These are phyloP conservation scores for Cantharis rustica DNA, from an alignment of 2,888 invertebrate species.

Conservation along the genomic window DNA sequence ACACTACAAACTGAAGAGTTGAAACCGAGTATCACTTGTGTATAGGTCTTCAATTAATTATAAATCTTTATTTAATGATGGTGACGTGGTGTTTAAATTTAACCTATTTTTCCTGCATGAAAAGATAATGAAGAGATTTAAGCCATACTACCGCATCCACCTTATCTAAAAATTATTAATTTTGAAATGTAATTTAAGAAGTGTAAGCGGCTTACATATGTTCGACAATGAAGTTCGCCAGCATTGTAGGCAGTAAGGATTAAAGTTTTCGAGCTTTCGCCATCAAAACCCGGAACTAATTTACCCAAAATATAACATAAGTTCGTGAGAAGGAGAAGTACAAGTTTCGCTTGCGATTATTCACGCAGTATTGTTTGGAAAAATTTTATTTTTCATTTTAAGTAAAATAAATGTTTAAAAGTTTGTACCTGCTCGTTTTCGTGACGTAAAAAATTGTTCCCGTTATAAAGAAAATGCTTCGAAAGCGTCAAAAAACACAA, in stretches of 20 bases:
- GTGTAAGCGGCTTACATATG: not conserved
- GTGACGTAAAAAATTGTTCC: conserved; percentile 11
- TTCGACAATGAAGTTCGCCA: not conserved
- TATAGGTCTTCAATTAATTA: not conserved
- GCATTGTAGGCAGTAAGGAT: not conserved
- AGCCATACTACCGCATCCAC: not conserved
- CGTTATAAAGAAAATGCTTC: conserved; percentile 12
- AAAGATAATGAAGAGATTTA: not conserved
- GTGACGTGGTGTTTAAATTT: not conserved
- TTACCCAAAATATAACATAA: not conserved
- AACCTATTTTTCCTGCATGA: not conserved
- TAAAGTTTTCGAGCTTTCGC: not conserved
- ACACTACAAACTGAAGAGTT: not conserved
- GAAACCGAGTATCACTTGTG: too few species aligned
- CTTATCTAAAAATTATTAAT: not conserved
- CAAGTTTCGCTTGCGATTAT: not conserved
- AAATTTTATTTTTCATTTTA: not conserved
- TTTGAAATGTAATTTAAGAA: not conserved
- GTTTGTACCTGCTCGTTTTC: conserved; percentile 11
- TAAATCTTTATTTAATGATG: not conserved
- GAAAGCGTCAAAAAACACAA: conserved; percentile 25
- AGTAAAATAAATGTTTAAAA: not conserved
- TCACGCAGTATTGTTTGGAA: not conserved
- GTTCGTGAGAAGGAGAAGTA: not conserved
- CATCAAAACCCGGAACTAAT: not conserved